These are phyloP conservation scores for Trinorchestia longiramus DNA, from an alignment of 1,140 invertebrate species.

Conservation along the genomic window DNA sequence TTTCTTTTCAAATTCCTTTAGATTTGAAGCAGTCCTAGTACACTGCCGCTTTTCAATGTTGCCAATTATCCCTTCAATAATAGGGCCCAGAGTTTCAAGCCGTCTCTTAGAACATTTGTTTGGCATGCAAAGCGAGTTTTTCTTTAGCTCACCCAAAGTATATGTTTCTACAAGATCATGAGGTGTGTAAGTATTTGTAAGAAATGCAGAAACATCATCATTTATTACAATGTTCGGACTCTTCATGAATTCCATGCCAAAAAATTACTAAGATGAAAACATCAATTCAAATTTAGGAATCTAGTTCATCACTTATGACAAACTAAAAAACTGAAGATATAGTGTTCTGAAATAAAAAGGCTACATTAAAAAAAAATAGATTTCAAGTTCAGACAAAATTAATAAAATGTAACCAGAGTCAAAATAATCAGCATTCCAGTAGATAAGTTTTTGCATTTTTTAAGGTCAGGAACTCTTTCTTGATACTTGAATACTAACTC, in stretches of 20 bases:
- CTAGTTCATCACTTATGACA: no score
- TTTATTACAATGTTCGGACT: background rate
- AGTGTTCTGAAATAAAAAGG: no score
- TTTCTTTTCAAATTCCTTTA: background rate
- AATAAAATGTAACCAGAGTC: no score
- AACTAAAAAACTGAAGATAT: no score
- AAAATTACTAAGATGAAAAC: background rate
- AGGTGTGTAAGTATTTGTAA: background rate
- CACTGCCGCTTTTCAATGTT: background rate
- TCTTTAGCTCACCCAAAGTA: background rate
- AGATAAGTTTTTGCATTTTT: no score
- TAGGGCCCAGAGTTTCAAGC: background rate
- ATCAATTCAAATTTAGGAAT: background rate
- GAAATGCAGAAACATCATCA: background rate
- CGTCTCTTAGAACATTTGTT: background rate
- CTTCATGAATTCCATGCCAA: background rate
- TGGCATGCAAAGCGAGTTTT: background rate
- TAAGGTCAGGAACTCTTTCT: no score
- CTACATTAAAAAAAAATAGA: no score
- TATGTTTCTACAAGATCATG: background rate
- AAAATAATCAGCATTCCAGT: no score
- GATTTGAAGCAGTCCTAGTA: background rate
- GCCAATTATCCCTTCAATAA: background rate
- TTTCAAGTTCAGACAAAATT: no score
- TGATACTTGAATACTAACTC: no score